Percentiles rank a stretch among this genome's conserved stretches.
Conservation (phyloP, 2,888 invertebrate genomes). For the Nemotelus pantherinus region DNA sequence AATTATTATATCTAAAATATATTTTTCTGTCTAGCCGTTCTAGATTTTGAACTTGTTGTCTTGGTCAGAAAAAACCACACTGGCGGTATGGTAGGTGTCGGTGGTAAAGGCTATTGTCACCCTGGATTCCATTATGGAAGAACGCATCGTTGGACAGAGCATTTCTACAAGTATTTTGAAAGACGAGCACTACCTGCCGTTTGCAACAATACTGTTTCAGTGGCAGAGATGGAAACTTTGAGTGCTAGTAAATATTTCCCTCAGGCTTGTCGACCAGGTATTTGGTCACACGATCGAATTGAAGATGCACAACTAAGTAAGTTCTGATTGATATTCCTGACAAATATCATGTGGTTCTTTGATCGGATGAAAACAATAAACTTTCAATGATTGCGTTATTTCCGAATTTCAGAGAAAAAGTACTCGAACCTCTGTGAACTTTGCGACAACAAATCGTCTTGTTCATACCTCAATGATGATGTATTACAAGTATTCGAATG, state of each 20-base stretch:
- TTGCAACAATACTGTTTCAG: conserved; percentile 61
- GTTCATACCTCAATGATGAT: conserved; percentile 26
- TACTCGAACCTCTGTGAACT: conserved; percentile 69
- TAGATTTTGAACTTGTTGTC: conserved; percentile 71
- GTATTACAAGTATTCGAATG: conserved; percentile 69
- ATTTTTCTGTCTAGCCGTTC: conserved; percentile 61
- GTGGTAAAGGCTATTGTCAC: conserved; percentile 71
- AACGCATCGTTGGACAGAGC: conserved; percentile 66
- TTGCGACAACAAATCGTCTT: conserved; percentile 43
- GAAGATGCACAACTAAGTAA: conserved; percentile 71
- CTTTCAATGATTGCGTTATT: neutral
- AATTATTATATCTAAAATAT: conserved; percentile 45
- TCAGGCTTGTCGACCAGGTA: conserved; percentile 77
- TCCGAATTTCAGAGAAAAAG: conserved; percentile 65
- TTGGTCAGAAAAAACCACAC: conserved; percentile 67
- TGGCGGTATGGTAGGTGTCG: conserved; percentile 66
- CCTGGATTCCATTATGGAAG: conserved; percentile 69
- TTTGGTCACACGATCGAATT: conserved; percentile 69
- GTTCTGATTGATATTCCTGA: conserved; percentile 54
- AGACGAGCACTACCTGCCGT: conserved; percentile 56
- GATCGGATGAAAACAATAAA: conserved; percentile 26
- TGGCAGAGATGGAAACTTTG: conserved; percentile 71
- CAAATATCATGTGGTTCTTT: conserved; percentile 46
- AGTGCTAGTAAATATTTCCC: conserved; percentile 73
- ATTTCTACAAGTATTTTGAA: conserved; percentile 72